These are phyloP conservation scores for Montipora capitata DNA, from an alignment of 92 coral and sea anemone species.

Conservation along the genomic window DNA sequence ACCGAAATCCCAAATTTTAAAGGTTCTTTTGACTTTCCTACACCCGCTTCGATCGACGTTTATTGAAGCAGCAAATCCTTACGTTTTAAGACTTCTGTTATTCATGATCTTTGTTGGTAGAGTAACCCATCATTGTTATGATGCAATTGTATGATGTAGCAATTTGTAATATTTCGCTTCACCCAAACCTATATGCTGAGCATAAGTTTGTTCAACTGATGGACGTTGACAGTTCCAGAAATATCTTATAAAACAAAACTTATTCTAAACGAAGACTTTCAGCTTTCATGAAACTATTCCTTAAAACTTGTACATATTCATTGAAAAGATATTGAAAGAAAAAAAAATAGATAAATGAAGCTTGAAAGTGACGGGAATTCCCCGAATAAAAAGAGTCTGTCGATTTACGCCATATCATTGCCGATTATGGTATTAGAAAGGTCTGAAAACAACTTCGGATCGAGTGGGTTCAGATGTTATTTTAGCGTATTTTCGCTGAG, in stretches of 20 bases:
- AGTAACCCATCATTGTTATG: background rate
- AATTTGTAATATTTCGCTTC: too few relatives aligned
- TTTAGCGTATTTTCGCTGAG: background rate
- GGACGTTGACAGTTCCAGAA: background rate
- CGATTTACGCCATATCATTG: background rate
- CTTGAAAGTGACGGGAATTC: background rate
- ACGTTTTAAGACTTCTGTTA: too few relatives aligned
- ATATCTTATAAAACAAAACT: background rate
- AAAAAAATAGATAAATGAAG: background rate
- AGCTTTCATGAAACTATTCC: background rate
- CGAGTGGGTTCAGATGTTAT: background rate
- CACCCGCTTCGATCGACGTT: too few relatives aligned
- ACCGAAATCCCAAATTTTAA: too few relatives aligned
- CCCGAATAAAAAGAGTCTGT: background rate
- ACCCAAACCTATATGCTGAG: background rate
- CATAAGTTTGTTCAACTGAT: background rate
- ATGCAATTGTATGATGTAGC: too few relatives aligned
- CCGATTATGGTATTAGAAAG: slow-evolving; percentile 9
- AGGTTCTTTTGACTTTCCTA: too few relatives aligned
- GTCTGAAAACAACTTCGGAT: background rate
- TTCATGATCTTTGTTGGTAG: too few relatives aligned
- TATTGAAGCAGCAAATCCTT: too few relatives aligned
- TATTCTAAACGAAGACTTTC: background rate
- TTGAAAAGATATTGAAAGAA: too few relatives aligned
- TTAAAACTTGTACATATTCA: background rate